phyloP scores from a whole-genome alignment of 2,113 vertebrate genomes.

The Tenrec ecaudatus region DNA sequence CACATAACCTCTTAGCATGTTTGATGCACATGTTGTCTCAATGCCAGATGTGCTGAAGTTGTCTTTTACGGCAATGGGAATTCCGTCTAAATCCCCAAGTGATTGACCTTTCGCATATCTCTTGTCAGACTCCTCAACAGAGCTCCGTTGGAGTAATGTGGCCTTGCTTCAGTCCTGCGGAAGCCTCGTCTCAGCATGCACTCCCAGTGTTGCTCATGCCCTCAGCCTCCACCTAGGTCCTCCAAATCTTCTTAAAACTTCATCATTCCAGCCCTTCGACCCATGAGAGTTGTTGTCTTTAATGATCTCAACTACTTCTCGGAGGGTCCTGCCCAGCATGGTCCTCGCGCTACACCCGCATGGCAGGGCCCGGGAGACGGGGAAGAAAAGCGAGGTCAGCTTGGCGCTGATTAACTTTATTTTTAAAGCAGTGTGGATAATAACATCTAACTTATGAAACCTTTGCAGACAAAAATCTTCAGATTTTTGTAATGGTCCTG shows the following conservation, averaged over 20 bases:
- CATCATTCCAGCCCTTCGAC: too few relatives aligned
- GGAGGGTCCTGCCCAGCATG: too few relatives aligned
- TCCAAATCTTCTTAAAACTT: too few relatives aligned
- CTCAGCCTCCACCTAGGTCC: too few relatives aligned
- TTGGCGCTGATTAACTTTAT: too few relatives aligned
- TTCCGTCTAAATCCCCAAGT: slow-evolving; percentile 93
- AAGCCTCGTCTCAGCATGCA: slow-evolving; percentile 67
- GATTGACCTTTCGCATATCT: slow-evolving; percentile 89
- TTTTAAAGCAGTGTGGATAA: slow-evolving; percentile 34
- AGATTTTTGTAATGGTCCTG: neutral
- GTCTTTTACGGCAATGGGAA: slow-evolving; percentile 97
- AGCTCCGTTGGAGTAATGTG: slow-evolving; percentile 92
- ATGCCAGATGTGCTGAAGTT: slow-evolving; percentile 95
- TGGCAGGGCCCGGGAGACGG: too few relatives aligned
- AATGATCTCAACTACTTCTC: too few relatives aligned
- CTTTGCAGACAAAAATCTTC: neutral
- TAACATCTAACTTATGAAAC: neutral
- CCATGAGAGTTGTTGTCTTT: too few relatives aligned
- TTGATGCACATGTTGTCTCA: slow-evolving; percentile 96
- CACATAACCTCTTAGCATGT: slow-evolving; percentile 95
- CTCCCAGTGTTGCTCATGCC: too few relatives aligned
- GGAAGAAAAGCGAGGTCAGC: too few relatives aligned
- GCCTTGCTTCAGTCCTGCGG: slow-evolving; percentile 91
- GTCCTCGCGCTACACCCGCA: too few relatives aligned
- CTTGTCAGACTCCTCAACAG: slow-evolving; percentile 91